phyloP scores from a whole-genome alignment of 2,113 vertebrate species.

The Sula dactylatra region DNA sequence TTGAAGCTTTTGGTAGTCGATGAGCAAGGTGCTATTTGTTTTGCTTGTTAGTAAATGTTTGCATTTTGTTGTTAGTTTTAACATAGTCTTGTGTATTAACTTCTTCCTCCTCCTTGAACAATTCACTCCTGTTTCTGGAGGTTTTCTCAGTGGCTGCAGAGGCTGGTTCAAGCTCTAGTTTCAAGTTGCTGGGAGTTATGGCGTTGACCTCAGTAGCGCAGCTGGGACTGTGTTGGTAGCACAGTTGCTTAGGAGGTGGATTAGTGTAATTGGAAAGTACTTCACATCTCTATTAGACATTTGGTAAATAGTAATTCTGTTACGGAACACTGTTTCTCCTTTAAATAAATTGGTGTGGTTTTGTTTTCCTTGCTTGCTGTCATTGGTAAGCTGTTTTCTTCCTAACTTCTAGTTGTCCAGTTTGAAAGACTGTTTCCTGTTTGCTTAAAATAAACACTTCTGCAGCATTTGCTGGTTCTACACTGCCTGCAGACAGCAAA shows the following conservation, averaged over 20 bases:
- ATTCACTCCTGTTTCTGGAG: background rate
- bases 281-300: background rate
- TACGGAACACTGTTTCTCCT: background rate
- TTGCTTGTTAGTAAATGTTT: background rate
- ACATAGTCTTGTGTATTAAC: background rate
- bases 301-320: background rate
- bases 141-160: background rate
- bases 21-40: background rate
- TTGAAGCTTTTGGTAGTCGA: background rate
- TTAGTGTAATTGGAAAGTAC: background rate
- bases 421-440: background rate
- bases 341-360: background rate
- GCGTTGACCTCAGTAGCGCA: background rate
- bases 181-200: accelerated
- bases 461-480: background rate
- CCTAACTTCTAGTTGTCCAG: background rate
- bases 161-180: background rate
- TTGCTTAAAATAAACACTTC: background rate
- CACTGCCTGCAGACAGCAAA: background rate
- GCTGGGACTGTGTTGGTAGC: background rate
- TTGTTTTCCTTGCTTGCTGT: background rate
- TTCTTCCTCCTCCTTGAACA: background rate
- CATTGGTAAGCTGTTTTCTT: background rate
- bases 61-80: background rate
- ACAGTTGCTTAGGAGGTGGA: background rate